Evolutionary conservation across 2,113 vertebrate genomes (phyloP).

Genomic region (Baryphthengus martii): DNA sequence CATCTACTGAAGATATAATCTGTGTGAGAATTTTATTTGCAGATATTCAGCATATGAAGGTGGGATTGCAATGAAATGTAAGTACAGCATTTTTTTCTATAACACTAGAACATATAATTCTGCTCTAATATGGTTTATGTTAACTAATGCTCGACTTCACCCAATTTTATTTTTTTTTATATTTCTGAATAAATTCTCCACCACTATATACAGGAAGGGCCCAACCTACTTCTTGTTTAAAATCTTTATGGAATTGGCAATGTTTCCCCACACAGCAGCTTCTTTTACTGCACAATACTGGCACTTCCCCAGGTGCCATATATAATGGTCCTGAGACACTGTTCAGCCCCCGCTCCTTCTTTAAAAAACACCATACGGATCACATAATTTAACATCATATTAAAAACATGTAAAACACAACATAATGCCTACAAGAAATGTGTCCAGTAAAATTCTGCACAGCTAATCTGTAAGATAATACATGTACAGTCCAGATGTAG

Average conservation of each 20-base stretch:
- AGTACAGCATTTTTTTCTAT: neutral
- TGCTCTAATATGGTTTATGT: neutral
- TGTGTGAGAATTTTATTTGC: neutral
- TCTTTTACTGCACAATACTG: neutral
- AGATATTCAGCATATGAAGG: neutral
- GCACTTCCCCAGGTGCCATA: neutral
- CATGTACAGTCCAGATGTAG: neutral
- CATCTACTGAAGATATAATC: fast-evolving
- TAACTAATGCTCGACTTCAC: neutral
- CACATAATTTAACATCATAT: neutral
- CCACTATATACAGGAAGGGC: neutral
- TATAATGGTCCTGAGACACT: neutral
- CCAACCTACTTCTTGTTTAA: neutral
- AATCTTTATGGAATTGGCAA: neutral
- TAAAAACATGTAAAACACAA: neutral
- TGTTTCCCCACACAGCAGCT: neutral
- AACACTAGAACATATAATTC: neutral
- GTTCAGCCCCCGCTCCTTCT: neutral
- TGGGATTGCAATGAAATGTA: neutral
- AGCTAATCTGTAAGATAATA: neutral
- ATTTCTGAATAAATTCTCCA: neutral
- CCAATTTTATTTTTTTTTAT: neutral
- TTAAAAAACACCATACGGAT: neutral
- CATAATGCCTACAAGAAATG: neutral
- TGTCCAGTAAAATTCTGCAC: neutral